Evolutionary conservation across 2,113 vertebrate species (phyloP).

Genomic region (Alouatta palliata): DNA sequence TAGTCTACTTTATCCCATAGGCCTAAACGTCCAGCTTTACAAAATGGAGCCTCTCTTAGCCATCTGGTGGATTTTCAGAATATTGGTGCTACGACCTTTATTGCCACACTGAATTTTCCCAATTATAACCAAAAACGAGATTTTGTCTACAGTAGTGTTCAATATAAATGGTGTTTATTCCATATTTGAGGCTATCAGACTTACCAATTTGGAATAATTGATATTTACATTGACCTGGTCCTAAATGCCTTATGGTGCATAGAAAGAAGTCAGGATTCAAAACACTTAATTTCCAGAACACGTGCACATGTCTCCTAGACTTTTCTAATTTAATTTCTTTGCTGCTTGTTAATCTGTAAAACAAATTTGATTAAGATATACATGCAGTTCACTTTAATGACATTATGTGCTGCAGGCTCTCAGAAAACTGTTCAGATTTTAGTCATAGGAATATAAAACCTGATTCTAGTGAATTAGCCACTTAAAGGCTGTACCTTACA

Average conservation of each 20-base stretch:
- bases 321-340: slow-evolving; percentile 39
- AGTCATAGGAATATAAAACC: background rate
- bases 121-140: background rate
- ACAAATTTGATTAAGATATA: slow-evolving; percentile 47
- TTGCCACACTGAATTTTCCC: background rate
- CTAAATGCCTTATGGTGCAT: background rate
- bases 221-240: background rate
- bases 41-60: background rate
- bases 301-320: background rate
- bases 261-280: background rate
- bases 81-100: background rate
- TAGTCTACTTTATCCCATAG: background rate
- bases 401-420: slow-evolving; percentile 17
- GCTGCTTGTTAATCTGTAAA: slow-evolving; percentile 53
- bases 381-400: slow-evolving; percentile 18
- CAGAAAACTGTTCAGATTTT: background rate
- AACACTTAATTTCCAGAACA: slow-evolving; percentile 41
- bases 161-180: background rate
- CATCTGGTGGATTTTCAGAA: background rate
- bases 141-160: background rate
- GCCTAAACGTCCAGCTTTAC: background rate
- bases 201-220: background rate
- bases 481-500: background rate
- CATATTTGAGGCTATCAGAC: background rate
- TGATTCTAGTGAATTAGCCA: background rate